Base-by-base conservation (phyloP, 2,888 invertebrate genomes). In the Lordiphosa fenestrarum region DNA sequence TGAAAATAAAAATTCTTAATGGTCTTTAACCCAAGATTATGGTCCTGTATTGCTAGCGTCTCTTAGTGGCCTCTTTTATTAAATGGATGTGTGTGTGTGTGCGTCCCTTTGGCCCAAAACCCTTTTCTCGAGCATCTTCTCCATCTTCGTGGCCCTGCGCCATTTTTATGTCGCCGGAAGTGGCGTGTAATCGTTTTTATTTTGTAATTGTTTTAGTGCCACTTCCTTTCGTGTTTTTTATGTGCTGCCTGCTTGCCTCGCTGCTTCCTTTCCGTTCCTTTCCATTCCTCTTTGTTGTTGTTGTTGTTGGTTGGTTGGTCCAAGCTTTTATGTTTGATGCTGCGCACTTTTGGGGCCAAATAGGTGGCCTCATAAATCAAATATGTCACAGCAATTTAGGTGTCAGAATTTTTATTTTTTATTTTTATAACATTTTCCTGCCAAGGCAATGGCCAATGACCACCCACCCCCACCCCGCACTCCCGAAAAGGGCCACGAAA, bases 1-100 rank as follows among this genome's bases (percentile, higher is more conserved):
- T 84, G 86, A 84, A 84, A 86, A 84, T 84, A 86, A 84, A 84
- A 84, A 86, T 84, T 85, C 86, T 82, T 84, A 85, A 86, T 84
- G 84, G 77, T 80, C 83, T 74, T 84, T 84, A 85, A 84, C 86
- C 86, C 86, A 72, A 84, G 82, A 82, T 85, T 85, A 85, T 77
- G 84, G 73, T 66, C 66, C 72, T 74, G 72, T 77, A 78, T 80
- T 84, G 71, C 73, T 62, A 55, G 54, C 71, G 72, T 75, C 73
- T 83, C 76, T 85, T 83, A 76, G 76, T 83, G 76, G 73, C 76
- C 69, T 66, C 75, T 74, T 78, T 71, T 80, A 84, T 67, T 63
- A 71, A 72, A 77, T 65, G 66, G 63, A 47, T 60, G 60, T 61
- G 66, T 44, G 56, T 47, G 37, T 15, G 23, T 21, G 36, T 56